phyloP scores from a whole-genome alignment of 37 sponge, comb jelly and placozoan genomes.

The Cladorhizidae sp. region DNA sequence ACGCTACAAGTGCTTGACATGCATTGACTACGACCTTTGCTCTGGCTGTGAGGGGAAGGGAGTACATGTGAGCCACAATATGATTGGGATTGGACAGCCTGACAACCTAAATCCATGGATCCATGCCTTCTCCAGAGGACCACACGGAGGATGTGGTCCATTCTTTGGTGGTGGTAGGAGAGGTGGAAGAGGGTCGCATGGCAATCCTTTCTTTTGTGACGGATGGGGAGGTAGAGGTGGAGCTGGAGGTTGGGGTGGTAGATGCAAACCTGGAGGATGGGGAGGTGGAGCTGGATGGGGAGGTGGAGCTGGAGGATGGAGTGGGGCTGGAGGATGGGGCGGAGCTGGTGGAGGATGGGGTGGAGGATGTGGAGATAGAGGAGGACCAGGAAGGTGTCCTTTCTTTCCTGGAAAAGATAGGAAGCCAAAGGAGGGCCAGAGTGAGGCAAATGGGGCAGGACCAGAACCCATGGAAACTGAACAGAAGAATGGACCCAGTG shows the following conservation, averaged over 20 bases:
- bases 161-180: too few species aligned
- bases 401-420: too few species aligned
- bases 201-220: background rate
- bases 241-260: background rate
- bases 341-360: background rate
- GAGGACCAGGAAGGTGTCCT: background rate
- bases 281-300: background rate
- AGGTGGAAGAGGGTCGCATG: too few species aligned
- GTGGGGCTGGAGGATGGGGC: background rate
- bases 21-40: too few species aligned
- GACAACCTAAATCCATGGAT: too few species aligned
- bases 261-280: background rate
- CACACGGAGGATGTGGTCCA: too few species aligned
- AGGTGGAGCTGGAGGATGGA: background rate
- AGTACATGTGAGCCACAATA: too few species aligned
- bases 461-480: constrained; percentile 38
- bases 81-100: too few species aligned
- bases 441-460: background rate
- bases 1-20: too few species aligned
- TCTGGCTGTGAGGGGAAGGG: too few species aligned
- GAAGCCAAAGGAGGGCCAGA: background rate
- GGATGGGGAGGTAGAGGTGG: background rate
- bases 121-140: too few species aligned
- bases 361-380: background rate
- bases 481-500: background rate